Conservation (phyloP, 2,797 vertebrate species). For the Peromyscus attwateri region DNA sequence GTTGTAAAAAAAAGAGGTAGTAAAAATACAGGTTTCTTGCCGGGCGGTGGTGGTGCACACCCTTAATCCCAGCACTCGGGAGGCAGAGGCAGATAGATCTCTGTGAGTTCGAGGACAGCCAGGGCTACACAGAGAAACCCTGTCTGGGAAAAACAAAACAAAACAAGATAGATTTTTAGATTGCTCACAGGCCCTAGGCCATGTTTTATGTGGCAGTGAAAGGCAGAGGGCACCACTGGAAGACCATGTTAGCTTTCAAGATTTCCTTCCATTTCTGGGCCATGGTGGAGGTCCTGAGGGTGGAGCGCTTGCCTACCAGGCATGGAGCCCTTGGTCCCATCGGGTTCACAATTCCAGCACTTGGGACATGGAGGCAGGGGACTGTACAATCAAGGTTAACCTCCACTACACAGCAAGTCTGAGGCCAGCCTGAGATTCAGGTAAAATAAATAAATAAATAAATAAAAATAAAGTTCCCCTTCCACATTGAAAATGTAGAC, state of each 20-base stretch:
- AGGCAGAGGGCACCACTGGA: neutral
- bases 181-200: neutral
- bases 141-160: neutral
- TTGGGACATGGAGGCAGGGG: neutral
- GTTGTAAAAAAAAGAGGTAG: neutral
- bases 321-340: neutral
- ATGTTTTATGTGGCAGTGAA: neutral
- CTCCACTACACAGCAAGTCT: neutral
- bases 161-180: neutral
- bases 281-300: neutral
- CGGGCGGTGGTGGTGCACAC: neutral
- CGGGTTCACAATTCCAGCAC: neutral
- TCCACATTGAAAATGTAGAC: neutral
- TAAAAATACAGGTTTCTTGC: neutral
- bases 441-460: neutral
- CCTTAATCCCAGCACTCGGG: neutral
- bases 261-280: neutral
- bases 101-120: neutral
- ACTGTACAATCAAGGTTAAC: neutral
- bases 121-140: neutral
- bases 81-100: neutral
- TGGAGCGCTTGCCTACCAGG: neutral
- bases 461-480: neutral
- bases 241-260: neutral
- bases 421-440: neutral